Conservation (phyloP, 2,113 vertebrate genomes). For the Chascanopsetta lugubris region DNA sequence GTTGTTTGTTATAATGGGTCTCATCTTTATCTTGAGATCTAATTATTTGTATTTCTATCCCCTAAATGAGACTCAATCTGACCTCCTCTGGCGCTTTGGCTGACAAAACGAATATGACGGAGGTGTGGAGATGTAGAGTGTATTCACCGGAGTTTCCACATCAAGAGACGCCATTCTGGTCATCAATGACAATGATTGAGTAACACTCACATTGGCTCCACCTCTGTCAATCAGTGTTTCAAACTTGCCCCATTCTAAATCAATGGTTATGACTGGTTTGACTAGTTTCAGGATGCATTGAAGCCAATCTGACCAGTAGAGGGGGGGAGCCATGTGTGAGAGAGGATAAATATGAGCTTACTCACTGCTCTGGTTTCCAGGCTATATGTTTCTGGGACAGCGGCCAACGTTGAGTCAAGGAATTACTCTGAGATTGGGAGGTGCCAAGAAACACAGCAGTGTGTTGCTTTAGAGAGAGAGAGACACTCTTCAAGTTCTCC, state of each 20-base stretch:
- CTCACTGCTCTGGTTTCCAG: constrained; percentile 1
- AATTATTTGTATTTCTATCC: no score
- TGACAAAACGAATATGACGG: no score
- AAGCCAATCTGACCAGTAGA: not conserved
- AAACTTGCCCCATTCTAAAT: not conserved
- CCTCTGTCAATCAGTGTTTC: not conserved
- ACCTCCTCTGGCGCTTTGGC: no score
- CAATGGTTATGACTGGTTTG: not conserved
- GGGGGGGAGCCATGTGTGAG: not conserved
- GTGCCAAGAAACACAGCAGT: constrained; percentile 60
- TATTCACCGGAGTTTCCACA: no score
- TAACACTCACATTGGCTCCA: not conserved
- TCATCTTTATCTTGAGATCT: not conserved
- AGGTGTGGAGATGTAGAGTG: no score
- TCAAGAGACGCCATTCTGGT: no score
- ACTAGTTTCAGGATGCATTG: not conserved
- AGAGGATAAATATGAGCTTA: not conserved
- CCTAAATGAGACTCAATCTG: not conserved
- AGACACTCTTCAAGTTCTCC: constrained; percentile 44
- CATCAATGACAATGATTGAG: no score
- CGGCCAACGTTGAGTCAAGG: constrained; percentile 60
- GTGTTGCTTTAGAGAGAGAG: constrained; percentile 39
- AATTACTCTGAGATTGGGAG: constrained; percentile 46
- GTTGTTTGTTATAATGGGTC: not conserved
- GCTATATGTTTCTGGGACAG: constrained; percentile 51